Evolutionary conservation across 1,140 invertebrate genomes (phyloP).

Genomic region (Hylaeus anthracinus): DNA sequence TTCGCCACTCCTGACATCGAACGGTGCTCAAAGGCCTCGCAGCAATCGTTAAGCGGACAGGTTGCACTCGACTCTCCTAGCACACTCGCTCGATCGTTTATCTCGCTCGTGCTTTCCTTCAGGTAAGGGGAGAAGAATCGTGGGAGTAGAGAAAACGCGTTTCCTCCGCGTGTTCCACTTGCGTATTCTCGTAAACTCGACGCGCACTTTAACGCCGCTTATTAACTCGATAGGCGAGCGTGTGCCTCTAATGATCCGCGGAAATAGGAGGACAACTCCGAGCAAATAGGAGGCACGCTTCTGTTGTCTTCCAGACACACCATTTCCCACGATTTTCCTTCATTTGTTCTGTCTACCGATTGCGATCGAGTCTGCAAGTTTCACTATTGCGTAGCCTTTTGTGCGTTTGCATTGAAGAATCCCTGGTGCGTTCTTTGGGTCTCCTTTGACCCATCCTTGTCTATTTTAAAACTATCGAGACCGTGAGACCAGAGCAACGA

Average conservation of each 20-base stretch:
- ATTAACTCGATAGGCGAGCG: slow-evolving; percentile 38
- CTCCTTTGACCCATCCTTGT: no score
- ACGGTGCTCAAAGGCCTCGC: neutral
- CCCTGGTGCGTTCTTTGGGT: no score
- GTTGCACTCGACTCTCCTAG: neutral
- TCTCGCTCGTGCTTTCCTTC: neutral
- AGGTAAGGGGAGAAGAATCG: slow-evolving; percentile 32
- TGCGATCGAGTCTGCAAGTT: neutral
- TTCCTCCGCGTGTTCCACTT: slow-evolving; percentile 36
- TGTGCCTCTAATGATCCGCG: slow-evolving; percentile 41
- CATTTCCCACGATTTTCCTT: slow-evolving; percentile 40
- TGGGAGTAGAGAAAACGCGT: slow-evolving; percentile 44
- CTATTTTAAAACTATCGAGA: no score
- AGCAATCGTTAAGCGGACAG: neutral
- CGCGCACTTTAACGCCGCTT: slow-evolving; percentile 16
- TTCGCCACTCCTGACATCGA: neutral
- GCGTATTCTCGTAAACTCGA: slow-evolving; percentile 24
- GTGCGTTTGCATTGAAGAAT: neutral
- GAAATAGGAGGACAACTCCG: neutral
- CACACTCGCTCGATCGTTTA: neutral
- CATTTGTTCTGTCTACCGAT: slow-evolving; percentile 10
- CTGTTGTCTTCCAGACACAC: neutral
- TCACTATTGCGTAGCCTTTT: neutral
- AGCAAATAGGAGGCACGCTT: slow-evolving; percentile 29
- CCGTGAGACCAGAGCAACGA: no score